Evolutionary conservation across 1,140 invertebrate genomes (phyloP).

Genomic region (Bombus huntii): DNA sequence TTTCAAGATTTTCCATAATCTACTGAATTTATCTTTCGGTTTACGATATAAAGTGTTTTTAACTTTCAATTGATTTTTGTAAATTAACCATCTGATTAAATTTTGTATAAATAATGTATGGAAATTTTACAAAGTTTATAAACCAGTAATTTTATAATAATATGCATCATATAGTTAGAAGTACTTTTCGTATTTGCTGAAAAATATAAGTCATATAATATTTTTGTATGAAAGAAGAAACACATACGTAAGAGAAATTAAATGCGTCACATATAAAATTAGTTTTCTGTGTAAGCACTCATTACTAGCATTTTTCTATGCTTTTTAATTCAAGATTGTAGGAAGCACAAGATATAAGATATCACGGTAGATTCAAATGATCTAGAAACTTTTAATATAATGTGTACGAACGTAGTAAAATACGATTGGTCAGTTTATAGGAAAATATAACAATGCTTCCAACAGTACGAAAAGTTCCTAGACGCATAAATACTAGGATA

Average conservation of each 20-base stretch:
- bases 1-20: background rate
- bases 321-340: too few species aligned
- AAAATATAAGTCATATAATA: background rate
- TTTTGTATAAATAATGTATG: background rate
- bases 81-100: background rate
- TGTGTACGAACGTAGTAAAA: background rate
- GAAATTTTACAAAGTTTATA: constrained; percentile 1
- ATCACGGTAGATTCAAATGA: background rate
- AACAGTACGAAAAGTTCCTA: background rate
- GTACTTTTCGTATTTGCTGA: background rate
- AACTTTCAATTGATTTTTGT: background rate
- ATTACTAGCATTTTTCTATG: background rate
- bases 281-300: background rate
- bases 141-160: background rate
- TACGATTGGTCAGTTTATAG: background rate
- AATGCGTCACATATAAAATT: background rate
- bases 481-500: too few species aligned
- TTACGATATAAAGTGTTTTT: background rate
- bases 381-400: background rate
- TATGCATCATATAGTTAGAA: background rate
- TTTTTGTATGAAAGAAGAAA: background rate
- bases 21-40: background rate
- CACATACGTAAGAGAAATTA: background rate
- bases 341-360: too few species aligned
- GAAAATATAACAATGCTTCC: background rate